These are phyloP conservation scores for Pasiphila rectangulata DNA, from an alignment of 2,888 invertebrate species.

Conservation along the genomic window DNA sequence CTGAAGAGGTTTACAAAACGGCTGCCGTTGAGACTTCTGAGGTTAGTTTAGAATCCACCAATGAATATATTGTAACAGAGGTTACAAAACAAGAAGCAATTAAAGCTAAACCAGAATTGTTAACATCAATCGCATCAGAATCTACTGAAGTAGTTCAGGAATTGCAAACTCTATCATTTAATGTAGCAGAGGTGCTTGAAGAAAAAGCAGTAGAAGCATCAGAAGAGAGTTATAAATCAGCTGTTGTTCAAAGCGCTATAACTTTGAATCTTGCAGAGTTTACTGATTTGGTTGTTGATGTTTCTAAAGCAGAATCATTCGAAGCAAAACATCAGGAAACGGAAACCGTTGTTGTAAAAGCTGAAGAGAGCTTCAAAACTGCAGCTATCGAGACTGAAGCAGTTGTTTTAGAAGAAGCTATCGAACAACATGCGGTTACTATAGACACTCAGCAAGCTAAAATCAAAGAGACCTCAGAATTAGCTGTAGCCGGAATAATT, in stretches of 20 bases:
- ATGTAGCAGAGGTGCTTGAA: slow-evolving; percentile 34
- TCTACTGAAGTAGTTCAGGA: slow-evolving; percentile 37
- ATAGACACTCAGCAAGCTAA: slow-evolving; percentile 19
- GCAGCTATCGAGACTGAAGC: slow-evolving; percentile 27
- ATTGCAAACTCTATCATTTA: slow-evolving; percentile 33
- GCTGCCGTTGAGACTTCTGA: slow-evolving; percentile 20
- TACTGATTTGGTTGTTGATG: slow-evolving; percentile 26
- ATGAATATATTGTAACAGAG: slow-evolving; percentile 33
- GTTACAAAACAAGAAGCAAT: slow-evolving; percentile 18
- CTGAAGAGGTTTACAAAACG: slow-evolving; percentile 25
- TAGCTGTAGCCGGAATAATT: slow-evolving; percentile 30
- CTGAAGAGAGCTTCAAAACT: slow-evolving; percentile 28
- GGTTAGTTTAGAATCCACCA: slow-evolving; percentile 22
- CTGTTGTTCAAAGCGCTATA: slow-evolving; percentile 27
- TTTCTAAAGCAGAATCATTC: slow-evolving; percentile 28
- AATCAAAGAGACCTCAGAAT: slow-evolving; percentile 20
- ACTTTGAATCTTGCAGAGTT: slow-evolving; percentile 34
- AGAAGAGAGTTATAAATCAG: slow-evolving; percentile 32
- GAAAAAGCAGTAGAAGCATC: slow-evolving; percentile 36
- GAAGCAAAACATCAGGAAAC: slow-evolving; percentile 25
- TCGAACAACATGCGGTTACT: slow-evolving; percentile 22
- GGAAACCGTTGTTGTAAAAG: slow-evolving; percentile 22
- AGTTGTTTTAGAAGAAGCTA: slow-evolving; percentile 25
- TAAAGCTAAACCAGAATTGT: slow-evolving; percentile 27
- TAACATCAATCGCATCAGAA: slow-evolving; percentile 34